Conservation (phyloP, 2,113 vertebrate genomes). For the Pao palembangensis region DNA sequence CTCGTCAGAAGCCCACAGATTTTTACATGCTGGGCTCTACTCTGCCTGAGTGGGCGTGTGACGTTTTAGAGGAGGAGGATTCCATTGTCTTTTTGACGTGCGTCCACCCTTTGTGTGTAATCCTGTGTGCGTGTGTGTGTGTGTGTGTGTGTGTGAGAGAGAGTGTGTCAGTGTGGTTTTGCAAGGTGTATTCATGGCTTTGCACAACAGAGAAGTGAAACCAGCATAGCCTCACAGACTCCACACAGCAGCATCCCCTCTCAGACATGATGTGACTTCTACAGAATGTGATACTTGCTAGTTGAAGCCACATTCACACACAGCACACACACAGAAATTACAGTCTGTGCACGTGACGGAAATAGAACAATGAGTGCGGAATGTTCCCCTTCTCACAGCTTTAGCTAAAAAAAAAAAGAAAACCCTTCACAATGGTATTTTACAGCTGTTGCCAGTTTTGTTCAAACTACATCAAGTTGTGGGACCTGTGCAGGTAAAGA, state of each 20-base stretch:
- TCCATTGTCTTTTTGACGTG: constrained; percentile 60
- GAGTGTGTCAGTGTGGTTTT: constrained; percentile 2
- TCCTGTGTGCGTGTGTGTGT: constrained; percentile 10
- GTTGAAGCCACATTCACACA: constrained; percentile 14
- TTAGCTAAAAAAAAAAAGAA: too few species aligned
- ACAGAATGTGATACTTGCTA: constrained; percentile 15
- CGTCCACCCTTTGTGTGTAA: constrained; percentile 27
- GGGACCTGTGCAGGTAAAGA: constrained; percentile 7
- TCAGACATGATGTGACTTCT: constrained; percentile 25
- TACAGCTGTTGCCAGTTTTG: constrained; percentile 5
- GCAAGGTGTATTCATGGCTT: too few species aligned
- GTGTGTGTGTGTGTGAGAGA: constrained; percentile 5
- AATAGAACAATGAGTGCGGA: constrained; percentile 33
- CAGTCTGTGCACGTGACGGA: constrained; percentile 21
- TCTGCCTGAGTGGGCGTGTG: constrained; percentile 50
- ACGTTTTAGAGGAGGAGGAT: constrained; percentile 62
- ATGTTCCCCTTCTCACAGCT: constrained; percentile 23
- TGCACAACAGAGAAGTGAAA: constrained; percentile 70
- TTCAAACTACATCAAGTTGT: neutral
- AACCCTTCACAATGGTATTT: constrained; percentile 30
- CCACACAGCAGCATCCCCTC: constrained; percentile 13
- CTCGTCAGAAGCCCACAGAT: constrained; percentile 37
- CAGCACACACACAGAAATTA: neutral
- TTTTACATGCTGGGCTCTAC: constrained; percentile 27
- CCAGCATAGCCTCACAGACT: constrained; percentile 39